Evolutionary conservation across 2,113 vertebrate genomes (phyloP), one percentile per base, ranked within the genome.

Genomic region (Tetrax tetrax): DNA sequence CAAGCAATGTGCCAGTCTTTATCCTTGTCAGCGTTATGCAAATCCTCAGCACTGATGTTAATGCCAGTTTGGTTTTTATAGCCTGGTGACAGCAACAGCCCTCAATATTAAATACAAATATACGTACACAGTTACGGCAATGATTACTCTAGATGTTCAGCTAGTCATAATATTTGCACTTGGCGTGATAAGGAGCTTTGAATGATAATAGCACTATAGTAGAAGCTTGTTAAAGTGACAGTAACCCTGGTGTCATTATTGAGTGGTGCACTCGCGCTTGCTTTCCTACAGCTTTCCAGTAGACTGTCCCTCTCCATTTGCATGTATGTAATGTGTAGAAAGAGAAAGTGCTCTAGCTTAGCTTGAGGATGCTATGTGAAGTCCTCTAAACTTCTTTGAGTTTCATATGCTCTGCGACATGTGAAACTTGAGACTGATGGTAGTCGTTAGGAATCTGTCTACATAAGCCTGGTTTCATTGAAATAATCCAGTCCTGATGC

Each of bases 11-110:
- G 85, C 95, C 95, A 93, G 95, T 89, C 95, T 95, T 82, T 57
- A 4, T 83, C 83, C 89, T 89, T 94, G 93, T 84, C 94, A 95
- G 96, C 86, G 48, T 89, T 91, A 94, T 96, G 97, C 96, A 96
- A 95, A 97, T 96, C 77, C 89, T 61, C 43, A 2, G 78, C 20
- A 6, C 69, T n/a, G 87, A 79, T 90, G 72, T 87, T 95, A 88
- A 92, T 95, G 95, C 93, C 92, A 94, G 93, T 88, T 95, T 87
- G 91, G 91, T 63, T 97, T 96, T 95, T 90, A 91, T 83, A 96
- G 95, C 93, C 80, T 86, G 93, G 96, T 97, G 97, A 97, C 97
- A 97, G 95, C 96, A 95, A 75, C 96, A 96, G 90, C 91, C 90
- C 93, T 95, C 96, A 90, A 91, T 96, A 94, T 97, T 94, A 93